phyloP scores from a whole-genome alignment of 2,888 invertebrate genomes.

The Stegophylla sp. region DNA sequence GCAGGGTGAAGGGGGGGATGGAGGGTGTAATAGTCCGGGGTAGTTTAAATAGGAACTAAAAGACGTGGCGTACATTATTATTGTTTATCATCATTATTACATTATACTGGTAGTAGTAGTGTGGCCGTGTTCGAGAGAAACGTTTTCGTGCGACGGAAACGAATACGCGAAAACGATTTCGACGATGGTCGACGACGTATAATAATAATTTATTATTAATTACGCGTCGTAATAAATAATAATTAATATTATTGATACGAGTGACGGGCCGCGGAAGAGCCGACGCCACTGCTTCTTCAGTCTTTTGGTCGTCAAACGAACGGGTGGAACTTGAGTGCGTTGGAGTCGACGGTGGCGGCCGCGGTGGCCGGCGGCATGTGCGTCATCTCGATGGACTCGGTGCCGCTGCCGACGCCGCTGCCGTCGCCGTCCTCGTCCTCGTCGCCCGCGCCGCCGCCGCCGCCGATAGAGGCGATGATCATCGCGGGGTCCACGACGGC shows the following conservation, averaged over 20 bases:
- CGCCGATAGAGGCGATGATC: neutral
- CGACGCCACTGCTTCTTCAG: slow-evolving; percentile 7
- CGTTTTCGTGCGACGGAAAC: neutral
- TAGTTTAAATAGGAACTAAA: neutral
- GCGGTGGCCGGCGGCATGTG: neutral
- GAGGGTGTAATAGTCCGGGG: neutral
- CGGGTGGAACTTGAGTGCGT: slow-evolving; percentile 36
- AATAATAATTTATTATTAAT: neutral
- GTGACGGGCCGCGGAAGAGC: neutral
- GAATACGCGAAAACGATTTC: neutral
- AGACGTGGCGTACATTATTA: neutral
- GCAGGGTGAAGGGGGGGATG: neutral
- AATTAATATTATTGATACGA: neutral
- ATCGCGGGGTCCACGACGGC: neutral
- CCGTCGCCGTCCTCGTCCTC: neutral
- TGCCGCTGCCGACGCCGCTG: neutral
- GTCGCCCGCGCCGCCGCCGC: neutral
- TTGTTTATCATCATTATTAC: no score
- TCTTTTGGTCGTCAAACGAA: slow-evolving; percentile 55
- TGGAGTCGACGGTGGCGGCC: neutral
- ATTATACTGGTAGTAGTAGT: neutral
- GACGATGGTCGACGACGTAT: neutral
- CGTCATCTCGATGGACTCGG: slow-evolving; percentile 48
- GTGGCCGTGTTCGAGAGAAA: neutral
- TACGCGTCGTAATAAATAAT: neutral